phyloP scores from a whole-genome alignment of 2,797 vertebrate species.

The Pagetopsis macropterus region DNA sequence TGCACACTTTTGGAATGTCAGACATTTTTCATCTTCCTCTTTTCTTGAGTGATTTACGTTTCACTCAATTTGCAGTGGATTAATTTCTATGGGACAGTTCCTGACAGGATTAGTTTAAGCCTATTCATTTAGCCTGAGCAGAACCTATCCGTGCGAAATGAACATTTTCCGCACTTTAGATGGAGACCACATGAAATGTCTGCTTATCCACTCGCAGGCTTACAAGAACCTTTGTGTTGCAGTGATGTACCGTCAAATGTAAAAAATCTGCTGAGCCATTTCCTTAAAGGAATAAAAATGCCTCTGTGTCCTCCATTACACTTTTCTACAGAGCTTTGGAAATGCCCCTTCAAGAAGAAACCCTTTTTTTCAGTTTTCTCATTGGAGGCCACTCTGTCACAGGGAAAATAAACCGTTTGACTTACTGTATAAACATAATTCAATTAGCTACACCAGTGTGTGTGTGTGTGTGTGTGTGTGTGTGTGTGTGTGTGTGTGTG shows the following conservation, averaged over 20 bases:
- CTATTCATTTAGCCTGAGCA: constrained; percentile 58
- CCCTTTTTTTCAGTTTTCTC: constrained; percentile 5
- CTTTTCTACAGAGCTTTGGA: constrained; percentile 9
- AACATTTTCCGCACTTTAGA: constrained; percentile 48
- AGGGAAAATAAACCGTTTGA: constrained; percentile 55
- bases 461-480: background rate
- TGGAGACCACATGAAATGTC: constrained; percentile 25
- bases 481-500: constrained; percentile 28
- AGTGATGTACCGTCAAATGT: constrained; percentile 26
- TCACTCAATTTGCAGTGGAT: constrained; percentile 34
- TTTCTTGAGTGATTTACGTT: constrained; percentile 20
- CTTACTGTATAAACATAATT: constrained; percentile 71
- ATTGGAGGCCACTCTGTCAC: constrained; percentile 22
- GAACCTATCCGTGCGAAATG: constrained; percentile 59
- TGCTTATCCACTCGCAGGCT: background rate
- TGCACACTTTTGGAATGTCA: background rate
- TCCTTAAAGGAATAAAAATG: constrained; percentile 16
- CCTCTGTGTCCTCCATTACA: constrained; percentile 23
- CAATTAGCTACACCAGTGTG: constrained; percentile 66
- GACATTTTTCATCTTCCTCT: constrained; percentile 6
- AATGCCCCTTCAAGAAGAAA: constrained; percentile 1
- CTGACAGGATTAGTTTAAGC: constrained; percentile 61
- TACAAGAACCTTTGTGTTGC: constrained; percentile 22
- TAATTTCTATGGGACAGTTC: constrained; percentile 34
- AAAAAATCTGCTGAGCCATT: constrained; percentile 24